These are phyloP conservation scores for Drosophila cardini DNA, from an alignment of 1,140 invertebrate genomes.

Conservation along the genomic window DNA sequence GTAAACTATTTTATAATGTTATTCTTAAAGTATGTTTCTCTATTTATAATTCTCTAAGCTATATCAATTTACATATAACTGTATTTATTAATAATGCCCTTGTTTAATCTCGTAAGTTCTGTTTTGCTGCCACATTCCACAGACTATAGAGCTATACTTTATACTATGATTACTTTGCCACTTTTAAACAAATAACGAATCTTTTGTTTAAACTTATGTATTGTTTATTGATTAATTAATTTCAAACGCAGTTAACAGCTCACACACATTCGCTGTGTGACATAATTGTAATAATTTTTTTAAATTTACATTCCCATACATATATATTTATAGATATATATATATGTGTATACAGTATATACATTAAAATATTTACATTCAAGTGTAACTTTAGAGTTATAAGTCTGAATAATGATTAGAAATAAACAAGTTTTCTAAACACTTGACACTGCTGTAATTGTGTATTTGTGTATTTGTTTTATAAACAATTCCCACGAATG, in stretches of 20 bases:
- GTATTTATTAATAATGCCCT: conserved; percentile 29
- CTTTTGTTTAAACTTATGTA: conserved; percentile 3
- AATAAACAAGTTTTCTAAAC: conserved; percentile 62
- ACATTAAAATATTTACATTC: conserved; percentile 44
- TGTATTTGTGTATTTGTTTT: background rate
- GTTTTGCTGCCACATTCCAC: conserved; percentile 65
- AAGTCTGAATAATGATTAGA: conserved; percentile 78
- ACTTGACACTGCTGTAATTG: conserved; percentile 1
- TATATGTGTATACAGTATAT: conserved; percentile 28
- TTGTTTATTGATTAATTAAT: conserved; percentile 1
- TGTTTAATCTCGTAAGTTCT: conserved; percentile 39
- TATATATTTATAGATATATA: conserved; percentile 30
- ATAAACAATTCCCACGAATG: background rate
- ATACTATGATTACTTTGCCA: conserved; percentile 22
- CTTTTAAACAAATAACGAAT: background rate
- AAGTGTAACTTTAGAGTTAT: conserved; percentile 79
- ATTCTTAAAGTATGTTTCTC: conserved; percentile 11
- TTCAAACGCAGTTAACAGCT: conserved; percentile 12
- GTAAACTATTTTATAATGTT: conserved; percentile 38
- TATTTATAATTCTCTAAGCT: background rate
- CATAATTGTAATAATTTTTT: conserved; percentile 25
- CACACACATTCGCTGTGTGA: conserved; percentile 17
- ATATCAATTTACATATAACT: conserved; percentile 21
- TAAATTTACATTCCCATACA: conserved; percentile 35
- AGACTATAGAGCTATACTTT: conserved; percentile 26